Evolutionary conservation across 2,113 vertebrate genomes (phyloP).

Genomic region (Rhinoptilus africanus): DNA sequence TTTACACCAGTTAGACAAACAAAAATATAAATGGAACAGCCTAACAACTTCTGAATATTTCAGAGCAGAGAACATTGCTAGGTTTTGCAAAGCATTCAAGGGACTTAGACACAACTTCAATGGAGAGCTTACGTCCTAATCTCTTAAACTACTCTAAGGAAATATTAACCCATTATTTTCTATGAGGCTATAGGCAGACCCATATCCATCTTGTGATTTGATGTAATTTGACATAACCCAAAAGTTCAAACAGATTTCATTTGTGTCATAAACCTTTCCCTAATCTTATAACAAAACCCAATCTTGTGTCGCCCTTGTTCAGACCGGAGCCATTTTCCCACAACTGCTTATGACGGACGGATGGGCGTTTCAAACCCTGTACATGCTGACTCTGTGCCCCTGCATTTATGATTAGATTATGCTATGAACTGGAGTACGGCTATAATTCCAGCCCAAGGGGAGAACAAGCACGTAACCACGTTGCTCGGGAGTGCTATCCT

Average conservation of each 20-base stretch:
- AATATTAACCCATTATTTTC: background rate
- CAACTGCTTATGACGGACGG: background rate
- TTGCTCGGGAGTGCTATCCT: background rate
- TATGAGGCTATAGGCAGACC: background rate
- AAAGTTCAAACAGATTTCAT: background rate
- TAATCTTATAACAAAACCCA: background rate
- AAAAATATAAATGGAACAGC: background rate
- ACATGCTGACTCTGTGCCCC: background rate
- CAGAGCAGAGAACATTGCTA: background rate
- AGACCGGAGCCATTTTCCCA: background rate
- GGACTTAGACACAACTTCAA: background rate
- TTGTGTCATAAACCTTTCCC: background rate
- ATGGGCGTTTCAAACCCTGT: background rate
- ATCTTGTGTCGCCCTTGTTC: background rate
- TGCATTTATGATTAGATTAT: background rate
- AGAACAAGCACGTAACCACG: fast-evolving
- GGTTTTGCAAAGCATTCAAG: background rate
- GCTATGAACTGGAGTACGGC: background rate
- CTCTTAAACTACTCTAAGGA: background rate
- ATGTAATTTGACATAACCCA: background rate
- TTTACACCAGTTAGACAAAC: background rate
- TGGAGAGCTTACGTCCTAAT: background rate
- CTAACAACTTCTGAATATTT: background rate
- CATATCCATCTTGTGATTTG: background rate
- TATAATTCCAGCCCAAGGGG: background rate